Base-by-base conservation (phyloP, 2,888 invertebrate genomes). In the Argyresthia goedartella region DNA sequence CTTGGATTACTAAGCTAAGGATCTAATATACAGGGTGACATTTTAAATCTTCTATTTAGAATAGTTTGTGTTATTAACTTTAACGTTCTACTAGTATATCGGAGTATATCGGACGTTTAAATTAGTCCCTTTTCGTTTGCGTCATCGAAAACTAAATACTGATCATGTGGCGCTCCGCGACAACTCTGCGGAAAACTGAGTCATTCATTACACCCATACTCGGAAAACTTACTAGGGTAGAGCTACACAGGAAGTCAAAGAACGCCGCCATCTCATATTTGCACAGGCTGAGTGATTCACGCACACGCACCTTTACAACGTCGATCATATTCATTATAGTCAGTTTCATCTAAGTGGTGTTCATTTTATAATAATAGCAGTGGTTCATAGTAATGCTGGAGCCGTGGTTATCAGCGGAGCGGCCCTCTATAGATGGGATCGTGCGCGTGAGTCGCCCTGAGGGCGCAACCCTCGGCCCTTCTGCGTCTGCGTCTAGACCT, bases 371-470 rank as follows among this genome's bases (percentile, higher is more conserved):
- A 47, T 44, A 44, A 47, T 47, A 47, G 34, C 34, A 47, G 47
- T 47, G 33, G 34, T 47, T 33, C 33, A 8, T 2, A 10, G 47
- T 67, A 70, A 71, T 69, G 63, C 63, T 62, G 67, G 34, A 34
- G 47, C 65, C 65, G 64, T 25, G 68, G 64, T 66, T 65, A 69
- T 73, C 66, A 51, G 51, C 59, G 53, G 57, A 54, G 45, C 55
- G 63, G 63, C 66, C 64, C 8, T 34, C 33, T 64, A 25, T 25
- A 25, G 66, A 65, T 63, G 56, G 56, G 60, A 65, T 74, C 75
- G 77, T 76, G 77, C 64, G 64, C 66, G 58, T 63, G 54, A 59
- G 64, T 65, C 67, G 63, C 64, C 61, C 57, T 49, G 34, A 56
- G 62, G 63, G 59, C 60, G 55, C 57, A 69, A 73, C 70, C 73